Base-by-base conservation (phyloP, 1,140 invertebrate genomes). In the Papilio glaucus region DNA sequence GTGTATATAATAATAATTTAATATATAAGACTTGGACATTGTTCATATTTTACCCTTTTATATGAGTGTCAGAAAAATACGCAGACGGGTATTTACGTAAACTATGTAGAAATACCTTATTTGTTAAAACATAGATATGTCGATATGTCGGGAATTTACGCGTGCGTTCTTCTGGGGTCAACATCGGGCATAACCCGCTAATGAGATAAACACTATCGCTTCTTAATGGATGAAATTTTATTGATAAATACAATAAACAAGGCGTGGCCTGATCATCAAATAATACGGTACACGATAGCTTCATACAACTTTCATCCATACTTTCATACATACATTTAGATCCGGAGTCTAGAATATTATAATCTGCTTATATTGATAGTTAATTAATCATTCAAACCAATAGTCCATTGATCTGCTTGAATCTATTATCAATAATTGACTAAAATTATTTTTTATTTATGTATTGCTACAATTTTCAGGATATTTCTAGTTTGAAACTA, bases 151-250 rank as follows among this genome's bases (percentile, higher is more conserved):
- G 45, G 45, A 49, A 49, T 49, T 49, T 18, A 18, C 49, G 21
- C 49, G 49, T 57, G 49, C 21, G 18, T 24, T 21, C 12, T 57
- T 57, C 49, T 57, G 49, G 24, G 49, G 49, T 57, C 49, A 57
- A 26, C 2, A 3, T 33, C 29, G 21, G 49, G 49, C 12, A 18
- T 57, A 57, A 24, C 12, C 5, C 9, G 18, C 21, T 12, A 24
- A 33, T 33, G 29, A 57, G 49, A 57, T 57, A 57, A 57, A 57
- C 12, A 57, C 24, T 57, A 57, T 26, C 49, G n/a, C 4, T 24
- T 26, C 9, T 24, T 57, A 57, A 57, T 57, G 49, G 21, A 57
- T 57, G 49, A 10, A 24, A 21, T 49, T 24, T 10, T 13, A 57
- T 57, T 5, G 21, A 57, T n/a, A n/a, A n/a, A n/a, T 57, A 57